Percentiles rank a stretch among this genome's conserved stretches.
Evolutionary conservation across 2,888 invertebrate genomes (phyloP).

Genomic region (Resseliella maxima): DNA sequence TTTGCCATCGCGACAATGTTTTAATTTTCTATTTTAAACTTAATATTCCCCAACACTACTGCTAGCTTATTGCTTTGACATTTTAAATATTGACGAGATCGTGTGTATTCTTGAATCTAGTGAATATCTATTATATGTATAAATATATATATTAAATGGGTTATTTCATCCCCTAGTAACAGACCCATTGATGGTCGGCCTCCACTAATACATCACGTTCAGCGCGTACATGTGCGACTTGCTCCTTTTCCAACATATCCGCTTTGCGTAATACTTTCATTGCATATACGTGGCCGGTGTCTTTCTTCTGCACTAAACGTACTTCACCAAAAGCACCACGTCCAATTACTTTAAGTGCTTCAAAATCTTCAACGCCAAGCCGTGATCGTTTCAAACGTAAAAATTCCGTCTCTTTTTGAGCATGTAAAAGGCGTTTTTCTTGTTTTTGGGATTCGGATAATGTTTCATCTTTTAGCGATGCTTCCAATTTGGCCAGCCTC

Average conservation of each 20-base stretch:
- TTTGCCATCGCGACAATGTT: too few relatives aligned
- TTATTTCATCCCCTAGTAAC: too few relatives aligned
- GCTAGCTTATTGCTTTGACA: too few relatives aligned
- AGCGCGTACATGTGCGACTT: conserved; percentile 96
- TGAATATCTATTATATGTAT: too few relatives aligned
- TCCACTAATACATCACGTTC: conserved; percentile 98
- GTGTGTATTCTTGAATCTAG: too few relatives aligned
- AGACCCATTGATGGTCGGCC: conserved; percentile 99
- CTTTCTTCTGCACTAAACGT: conserved; percentile 98
- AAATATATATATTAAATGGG: too few relatives aligned
- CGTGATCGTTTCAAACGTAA: conserved; percentile 94
- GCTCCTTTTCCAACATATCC: conserved; percentile 99
- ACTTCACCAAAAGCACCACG: conserved; percentile 95
- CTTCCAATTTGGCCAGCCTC: conserved; percentile 92
- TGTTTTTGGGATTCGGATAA: conserved; percentile 94
- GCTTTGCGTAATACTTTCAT: conserved; percentile 99
- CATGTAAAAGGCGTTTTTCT: conserved; percentile 88
- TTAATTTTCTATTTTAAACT: too few relatives aligned
- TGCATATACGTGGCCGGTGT: conserved; percentile 99
- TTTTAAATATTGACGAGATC: too few relatives aligned
- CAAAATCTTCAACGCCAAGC: conserved; percentile 97
- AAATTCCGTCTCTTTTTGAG: conserved; percentile 98
- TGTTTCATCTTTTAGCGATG: conserved; percentile 95
- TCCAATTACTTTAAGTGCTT: conserved; percentile 96
- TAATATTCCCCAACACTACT: too few relatives aligned